Base-by-base conservation (phyloP, 2,888 invertebrate genomes). In the Abscondita cerata region DNA sequence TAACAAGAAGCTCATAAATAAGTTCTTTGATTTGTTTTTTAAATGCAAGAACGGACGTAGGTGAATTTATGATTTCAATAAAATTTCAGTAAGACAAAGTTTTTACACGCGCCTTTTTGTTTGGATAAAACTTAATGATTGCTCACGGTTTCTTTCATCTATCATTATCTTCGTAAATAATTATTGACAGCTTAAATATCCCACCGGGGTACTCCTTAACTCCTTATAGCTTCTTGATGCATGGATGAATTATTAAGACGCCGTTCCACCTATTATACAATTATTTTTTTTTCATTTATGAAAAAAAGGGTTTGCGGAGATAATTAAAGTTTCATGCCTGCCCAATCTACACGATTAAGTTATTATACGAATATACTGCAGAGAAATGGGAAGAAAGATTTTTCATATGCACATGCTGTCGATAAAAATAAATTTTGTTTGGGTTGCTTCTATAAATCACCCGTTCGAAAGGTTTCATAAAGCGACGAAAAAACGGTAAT, bases 111-210 rank as follows among this genome's bases (percentile, higher is more conserved):
- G 44, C 18, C n/a, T 15, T 40, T 44, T 44, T 19, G 19, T 19
- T 44, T 44, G 44, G 11, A 44, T 18, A 18, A 44, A 44, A 16
- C 15, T 18, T 44, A 44, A 44, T 44, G 44, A 18, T 16, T 19
- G 18, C 18, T 44, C 9, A 18, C n/a, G 40, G 12, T 13, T 40
- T 19, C 11, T 44, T 44, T 44, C 44, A 59, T 47, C 53, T 13
- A 54, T 59, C 59, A 53, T 53, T 52, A 36, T 31, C 38, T 59
- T 59, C 31, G 48, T 44, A 36, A 52, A 58, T 51, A 52, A 52
- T 52, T 52, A 59, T 59, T 46, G 59, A 59, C 59, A 59, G 51
- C 41, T 25, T 51, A 57, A 41, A 57, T 40, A 18, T 20, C 47
- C 47, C 20, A 54, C 54, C 41, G 16, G 19, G 33, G 44, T 41